Evolutionary conservation across 2,113 vertebrate species (phyloP).

Genomic region (Serilophus lunatus): DNA sequence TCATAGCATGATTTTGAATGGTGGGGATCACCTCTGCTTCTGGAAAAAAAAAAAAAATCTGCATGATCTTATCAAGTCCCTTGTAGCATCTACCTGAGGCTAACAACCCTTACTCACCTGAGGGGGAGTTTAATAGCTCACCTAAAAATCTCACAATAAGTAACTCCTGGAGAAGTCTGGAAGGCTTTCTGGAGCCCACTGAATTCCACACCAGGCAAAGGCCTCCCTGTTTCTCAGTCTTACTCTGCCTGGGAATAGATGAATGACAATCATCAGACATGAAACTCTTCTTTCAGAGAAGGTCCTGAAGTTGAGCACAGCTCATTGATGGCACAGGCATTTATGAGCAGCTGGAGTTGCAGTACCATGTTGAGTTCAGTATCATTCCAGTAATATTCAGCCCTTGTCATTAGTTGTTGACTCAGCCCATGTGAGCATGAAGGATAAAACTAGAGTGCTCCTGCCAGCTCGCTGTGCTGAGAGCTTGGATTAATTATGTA

Average conservation of each 20-base stretch:
- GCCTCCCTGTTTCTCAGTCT: neutral
- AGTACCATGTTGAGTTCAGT: neutral
- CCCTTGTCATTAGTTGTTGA: neutral
- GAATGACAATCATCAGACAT: neutral
- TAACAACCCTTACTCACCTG: neutral
- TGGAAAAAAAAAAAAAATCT: neutral
- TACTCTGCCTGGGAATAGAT: neutral
- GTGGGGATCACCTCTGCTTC: neutral
- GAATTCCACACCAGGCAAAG: neutral
- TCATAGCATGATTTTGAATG: neutral
- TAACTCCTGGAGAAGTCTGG: neutral
- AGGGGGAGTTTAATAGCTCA: neutral
- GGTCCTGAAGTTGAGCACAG: neutral
- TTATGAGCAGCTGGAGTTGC: neutral
- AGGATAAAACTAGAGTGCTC: neutral
- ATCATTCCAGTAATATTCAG: neutral
- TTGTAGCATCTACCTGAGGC: neutral
- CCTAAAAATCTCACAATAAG: neutral
- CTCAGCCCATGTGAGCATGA: neutral
- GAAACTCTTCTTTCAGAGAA: neutral
- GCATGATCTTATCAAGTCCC: neutral
- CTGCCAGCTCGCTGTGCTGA: neutral
- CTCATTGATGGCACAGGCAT: neutral
- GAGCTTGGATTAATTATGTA: neutral
- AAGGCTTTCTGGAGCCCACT: neutral